Base-by-base conservation (phyloP, 2,888 invertebrate species). In the Calliopum simillimum region DNA sequence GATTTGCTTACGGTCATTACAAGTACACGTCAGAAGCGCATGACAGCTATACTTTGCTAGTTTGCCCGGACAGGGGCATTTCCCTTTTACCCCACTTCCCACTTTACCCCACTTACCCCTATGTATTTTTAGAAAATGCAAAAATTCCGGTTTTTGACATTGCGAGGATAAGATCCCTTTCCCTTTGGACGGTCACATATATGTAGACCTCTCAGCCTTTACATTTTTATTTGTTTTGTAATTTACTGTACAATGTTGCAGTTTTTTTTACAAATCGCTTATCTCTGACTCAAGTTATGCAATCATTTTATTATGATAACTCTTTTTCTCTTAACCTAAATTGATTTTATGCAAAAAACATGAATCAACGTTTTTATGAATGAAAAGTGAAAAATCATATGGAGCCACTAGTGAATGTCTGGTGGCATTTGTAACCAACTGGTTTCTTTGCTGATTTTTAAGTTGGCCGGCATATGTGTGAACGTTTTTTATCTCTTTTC, bases 291-390 rank as follows among this genome's bases (percentile, higher is more conserved):
- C 14, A 53, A 19, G 53, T 53, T 53, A 53, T 53, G 53, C 23
- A 53, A 53, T 53, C 6, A 23, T 8, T 53, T 53, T 53, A 8
- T 33, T 33, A 33, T 33, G 33, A 33, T 33, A 33, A 33, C 8
- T 33, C 33, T 33, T 33, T 33, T 33, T 33, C 13, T 13, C 2
- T 4, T 53, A 12, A 21, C 23, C 23, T 23, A 19, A 16, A 19
- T n/a, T 19, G 19, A 59, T 62, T 14, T 33, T 33, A 14, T 47
- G 47, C 33, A 23, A 19, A 21, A n/a, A 41, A 53, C 53, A 68
- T 71, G 71, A 71, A 71, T 71, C 55, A 59, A 59, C 68, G 65
- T n/a, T 64, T 71, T 71, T 65, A 68, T 71, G 68, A 71, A 71
- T 71, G 68, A 53, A 41, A 43, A 53, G 21, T 33, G 56, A 33